Evolutionary conservation across 2,888 invertebrate genomes (phyloP), one percentile per base, ranked within the genome.

Genomic region (Troides oblongomaculatus): DNA sequence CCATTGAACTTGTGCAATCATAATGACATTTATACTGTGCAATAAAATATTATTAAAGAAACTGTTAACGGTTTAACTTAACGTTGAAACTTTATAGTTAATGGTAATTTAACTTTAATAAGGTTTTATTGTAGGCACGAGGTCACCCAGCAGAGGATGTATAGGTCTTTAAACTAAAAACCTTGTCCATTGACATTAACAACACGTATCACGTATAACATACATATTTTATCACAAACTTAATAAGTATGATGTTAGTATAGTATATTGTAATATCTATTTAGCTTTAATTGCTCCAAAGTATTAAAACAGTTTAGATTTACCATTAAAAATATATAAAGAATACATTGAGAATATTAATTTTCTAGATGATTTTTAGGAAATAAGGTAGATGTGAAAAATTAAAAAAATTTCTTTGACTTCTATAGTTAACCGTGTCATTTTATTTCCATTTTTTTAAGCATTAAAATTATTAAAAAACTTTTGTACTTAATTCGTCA

Each of bases 131-230:
- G 43, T 61, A 14, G 7, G 30, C 18, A 57, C 69, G 58, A 69
- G 65, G 65, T 36, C 65, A 25, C 21, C 43, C n/a, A 61, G 30
- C 65, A 65, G 58, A 65, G 62, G 65, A 69, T 65, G 53, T 63
- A 62, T 56, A 25, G 61, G 56, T 64, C 53, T 61, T 64, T 18
- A 64, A 56, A 69, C 62, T 57, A 65, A 50, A 69, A 65, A 65
- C 69, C 58, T 68, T 63, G 63, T 50, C 12, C 30, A 59, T 59
- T 59, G 21, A 62, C 30, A 36, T 67, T 59, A 36, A 30, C n/a
- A 36, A 36, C 30, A 12, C 58, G n/a, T 36, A 43, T 68, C 68
- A 68, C 68, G 63, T 68, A 63, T 46, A 30, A 30, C 1, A n/a
- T 23, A 30, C 1, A n/a, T 23, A 62, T 7, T 25, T 66, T 23